A percentile compares a stretch with the other conserved stretches of the same genome.
These are phyloP conservation scores for Pristionchus pacificus DNA, from an alignment of 1,140 invertebrate genomes.

Conservation along the genomic window DNA sequence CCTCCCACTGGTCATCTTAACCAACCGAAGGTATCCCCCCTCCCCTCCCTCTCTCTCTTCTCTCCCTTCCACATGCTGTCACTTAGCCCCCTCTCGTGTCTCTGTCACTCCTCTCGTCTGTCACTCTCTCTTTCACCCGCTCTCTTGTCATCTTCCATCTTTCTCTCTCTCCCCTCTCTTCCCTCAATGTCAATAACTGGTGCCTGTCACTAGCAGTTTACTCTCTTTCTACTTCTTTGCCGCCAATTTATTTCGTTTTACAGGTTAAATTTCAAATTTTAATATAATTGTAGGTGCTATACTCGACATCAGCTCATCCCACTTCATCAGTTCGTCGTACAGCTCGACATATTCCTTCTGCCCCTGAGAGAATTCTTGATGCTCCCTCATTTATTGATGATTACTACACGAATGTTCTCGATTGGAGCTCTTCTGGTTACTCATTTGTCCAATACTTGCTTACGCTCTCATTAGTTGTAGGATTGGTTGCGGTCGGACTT, in stretches of 20 bases:
- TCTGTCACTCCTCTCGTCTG: background rate
- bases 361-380: slow-evolving; percentile 21
- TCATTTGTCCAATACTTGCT: too few relatives aligned
- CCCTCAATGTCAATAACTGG: background rate
- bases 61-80: background rate
- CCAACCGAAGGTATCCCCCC: slow-evolving; percentile 10
- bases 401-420: slow-evolving; percentile 22
- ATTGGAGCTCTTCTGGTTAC: slow-evolving; percentile 15
- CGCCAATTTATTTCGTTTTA: background rate
- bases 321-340: slow-evolving; percentile 28
- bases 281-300: slow-evolving; percentile 10
- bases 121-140: background rate
- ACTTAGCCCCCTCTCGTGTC: background rate
- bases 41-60: background rate
- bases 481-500: slow-evolving; percentile 24
- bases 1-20: slow-evolving; percentile 17
- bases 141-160: background rate
- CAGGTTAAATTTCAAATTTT: background rate
- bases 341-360: slow-evolving; percentile 10
- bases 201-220: background rate
- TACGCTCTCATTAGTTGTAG: background rate
- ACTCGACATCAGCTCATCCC: slow-evolving; percentile 15
- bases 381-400: slow-evolving; percentile 26
- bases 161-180: background rate
- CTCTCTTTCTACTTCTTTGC: background rate